Conservation (phyloP, 2,797 vertebrate species). For the Tolypeutes matacus region DNA sequence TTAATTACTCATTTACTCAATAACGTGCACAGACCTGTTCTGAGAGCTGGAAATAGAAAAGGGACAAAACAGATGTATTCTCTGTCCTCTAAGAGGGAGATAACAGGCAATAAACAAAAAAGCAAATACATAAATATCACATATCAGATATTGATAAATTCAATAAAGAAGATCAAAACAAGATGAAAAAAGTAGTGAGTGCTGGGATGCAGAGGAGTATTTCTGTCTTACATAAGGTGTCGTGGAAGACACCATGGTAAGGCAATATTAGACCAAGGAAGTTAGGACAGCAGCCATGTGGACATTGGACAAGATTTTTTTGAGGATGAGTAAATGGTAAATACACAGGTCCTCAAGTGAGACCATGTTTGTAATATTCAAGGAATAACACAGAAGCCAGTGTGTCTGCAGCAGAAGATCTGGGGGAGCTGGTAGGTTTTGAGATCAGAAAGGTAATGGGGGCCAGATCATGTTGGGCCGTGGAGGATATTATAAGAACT, state of each 20-base stretch:
- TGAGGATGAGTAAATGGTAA: background rate
- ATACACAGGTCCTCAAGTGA: background rate
- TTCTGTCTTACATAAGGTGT: background rate
- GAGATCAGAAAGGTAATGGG: background rate
- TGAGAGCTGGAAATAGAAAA: background rate
- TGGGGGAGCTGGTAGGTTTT: background rate
- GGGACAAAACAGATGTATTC: background rate
- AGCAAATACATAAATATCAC: background rate
- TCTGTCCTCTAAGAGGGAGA: background rate
- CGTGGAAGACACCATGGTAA: background rate
- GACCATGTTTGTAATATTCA: background rate
- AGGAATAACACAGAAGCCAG: background rate
- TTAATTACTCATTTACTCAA: background rate
- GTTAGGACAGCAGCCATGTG: background rate
- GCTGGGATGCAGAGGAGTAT: background rate
- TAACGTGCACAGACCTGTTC: background rate
- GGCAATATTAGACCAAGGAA: background rate
- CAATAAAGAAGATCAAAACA: background rate
- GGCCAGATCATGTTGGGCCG: background rate
- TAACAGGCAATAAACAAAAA: background rate
- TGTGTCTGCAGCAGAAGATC: background rate
- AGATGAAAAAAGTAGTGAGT: background rate
- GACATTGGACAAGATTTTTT: background rate
- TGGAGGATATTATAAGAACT: background rate
- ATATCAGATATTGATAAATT: background rate